These are phyloP conservation scores for Chascanopsetta lugubris DNA, from an alignment of 2,113 vertebrate species.

Conservation along the genomic window DNA sequence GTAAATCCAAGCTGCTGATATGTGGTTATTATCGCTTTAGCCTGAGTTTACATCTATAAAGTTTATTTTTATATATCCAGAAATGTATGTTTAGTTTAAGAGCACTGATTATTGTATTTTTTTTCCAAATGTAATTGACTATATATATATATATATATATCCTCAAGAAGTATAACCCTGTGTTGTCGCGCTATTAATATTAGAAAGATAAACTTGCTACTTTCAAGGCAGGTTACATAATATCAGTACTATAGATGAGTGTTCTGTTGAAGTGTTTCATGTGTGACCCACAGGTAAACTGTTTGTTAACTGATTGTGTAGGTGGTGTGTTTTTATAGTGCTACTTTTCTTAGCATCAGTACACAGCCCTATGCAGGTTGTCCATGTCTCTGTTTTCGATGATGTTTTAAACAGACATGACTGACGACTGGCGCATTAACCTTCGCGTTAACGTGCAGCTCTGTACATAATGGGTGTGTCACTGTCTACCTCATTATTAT, in stretches of 20 bases:
- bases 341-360: slow-evolving; percentile 52
- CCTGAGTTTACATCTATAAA: slow-evolving; percentile 70
- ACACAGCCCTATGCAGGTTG: slow-evolving; percentile 60
- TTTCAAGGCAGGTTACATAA: slow-evolving; percentile 25
- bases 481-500: slow-evolving; percentile 85
- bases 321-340: slow-evolving; percentile 61
- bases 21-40: slow-evolving; percentile 72
- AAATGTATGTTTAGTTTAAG: slow-evolving; percentile 53
- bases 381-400: slow-evolving; percentile 41
- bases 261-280: slow-evolving; percentile 14
- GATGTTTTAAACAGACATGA: slow-evolving; percentile 47
- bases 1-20: slow-evolving; percentile 78
- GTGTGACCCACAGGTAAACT: slow-evolving; percentile 41
- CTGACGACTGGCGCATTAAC: slow-evolving; percentile 47
- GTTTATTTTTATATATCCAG: slow-evolving; percentile 81
- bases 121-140: slow-evolving; percentile 38
- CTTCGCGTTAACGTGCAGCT: slow-evolving; percentile 64
- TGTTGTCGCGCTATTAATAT: slow-evolving; percentile 14
- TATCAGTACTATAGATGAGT: slow-evolving; percentile 21
- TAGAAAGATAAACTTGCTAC: slow-evolving; percentile 11
- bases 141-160: too few species aligned
- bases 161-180: slow-evolving; percentile 20
- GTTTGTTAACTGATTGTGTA: slow-evolving; percentile 57
- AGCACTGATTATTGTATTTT: slow-evolving; percentile 26
- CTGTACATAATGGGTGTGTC: slow-evolving; percentile 73